Evolutionary conservation across 2,888 invertebrate genomes (phyloP), one percentile per base, ranked within the genome.

Genomic region (Gisinianus flammeolus): DNA sequence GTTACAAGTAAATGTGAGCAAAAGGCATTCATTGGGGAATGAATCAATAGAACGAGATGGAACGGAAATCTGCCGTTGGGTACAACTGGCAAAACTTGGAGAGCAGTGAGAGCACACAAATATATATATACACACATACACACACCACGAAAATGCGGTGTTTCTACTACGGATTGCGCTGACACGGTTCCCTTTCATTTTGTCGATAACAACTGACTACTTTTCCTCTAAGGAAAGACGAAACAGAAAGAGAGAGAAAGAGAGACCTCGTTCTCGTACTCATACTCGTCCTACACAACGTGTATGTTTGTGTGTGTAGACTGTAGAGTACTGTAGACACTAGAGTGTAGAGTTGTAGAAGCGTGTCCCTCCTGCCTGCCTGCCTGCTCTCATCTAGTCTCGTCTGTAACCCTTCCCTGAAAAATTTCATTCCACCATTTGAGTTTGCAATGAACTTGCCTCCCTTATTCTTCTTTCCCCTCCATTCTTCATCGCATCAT

Each of bases 21-120:
- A 72, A 72, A 75, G 71, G 76, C 69, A 76, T 72, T 76, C 79
- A 76, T 76, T 67, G 62, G 79, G 79, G 79, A 79, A 79, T 79
- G 79, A 79, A 79, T 79, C 79, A 79, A 79, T 79, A 79, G 79
- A 76, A 76, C 62, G 79, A 79, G 79, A 76, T 79, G 76, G 76
- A 76, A 76, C 52, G 79, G 76, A 79, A 79, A 79, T 79, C 79
- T 79, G 79, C 79, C 79, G 76, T 76, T 73, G 79, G 79, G 68
- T 69, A 76, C 68, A 72, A 68, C 44, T 72, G 76, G 58, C 44
- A 54, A 76, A 70, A 75, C 66, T 56, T 70, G 54, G 75, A 70
- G 35, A 54, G 54, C 69, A 70, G 26, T 26, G 19, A 70, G 22
- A n/a, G 22, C 8, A n/a, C 8, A 22, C n/a, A n/a, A n/a, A n/a